Evolutionary conservation across 2,888 invertebrate species (phyloP).

Genomic region (Germaria angustata): DNA sequence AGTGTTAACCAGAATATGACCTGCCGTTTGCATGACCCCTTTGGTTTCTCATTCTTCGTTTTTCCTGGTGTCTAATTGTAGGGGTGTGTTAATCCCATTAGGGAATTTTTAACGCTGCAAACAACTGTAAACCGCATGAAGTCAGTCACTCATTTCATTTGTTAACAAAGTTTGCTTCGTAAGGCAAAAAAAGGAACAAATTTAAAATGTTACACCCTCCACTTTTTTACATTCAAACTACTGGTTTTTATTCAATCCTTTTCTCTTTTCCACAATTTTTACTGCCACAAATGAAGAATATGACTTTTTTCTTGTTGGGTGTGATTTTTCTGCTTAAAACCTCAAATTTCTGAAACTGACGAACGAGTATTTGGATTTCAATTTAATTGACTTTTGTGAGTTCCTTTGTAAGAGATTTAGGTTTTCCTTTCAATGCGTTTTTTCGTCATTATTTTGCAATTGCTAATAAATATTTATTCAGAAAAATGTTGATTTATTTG

Average conservation of each 20-base stretch:
- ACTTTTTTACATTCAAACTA: slow-evolving; percentile 3
- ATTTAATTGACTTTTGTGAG: slow-evolving; percentile 37
- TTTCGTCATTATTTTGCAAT: too few relatives aligned
- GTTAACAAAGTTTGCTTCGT: slow-evolving; percentile 26
- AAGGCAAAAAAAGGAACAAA: slow-evolving; percentile 17
- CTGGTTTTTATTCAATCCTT: slow-evolving; percentile 34
- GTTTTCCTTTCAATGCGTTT: too few relatives aligned
- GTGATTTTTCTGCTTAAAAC: slow-evolving; percentile 61
- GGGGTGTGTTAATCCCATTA: slow-evolving; percentile 77
- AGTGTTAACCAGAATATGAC: slow-evolving; percentile 63
- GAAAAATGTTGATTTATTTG: too few relatives aligned
- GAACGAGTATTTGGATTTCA: slow-evolving; percentile 48
- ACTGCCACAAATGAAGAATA: background rate
- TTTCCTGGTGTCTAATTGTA: slow-evolving; percentile 69
- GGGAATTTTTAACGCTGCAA: slow-evolving; percentile 68
- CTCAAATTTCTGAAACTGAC: slow-evolving; percentile 48
- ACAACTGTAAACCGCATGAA: slow-evolving; percentile 58
- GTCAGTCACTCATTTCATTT: slow-evolving; percentile 38
- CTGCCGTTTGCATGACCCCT: slow-evolving; percentile 61
- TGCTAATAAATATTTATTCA: too few relatives aligned
- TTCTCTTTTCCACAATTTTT: background rate
- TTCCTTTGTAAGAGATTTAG: background rate
- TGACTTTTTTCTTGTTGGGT: slow-evolving; percentile 31
- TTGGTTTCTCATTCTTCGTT: slow-evolving; percentile 37
- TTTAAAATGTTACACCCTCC: slow-evolving; percentile 45